Evolutionary conservation across 2,797 vertebrate genomes (phyloP).

Genomic region (Sebastes itinus): DNA sequence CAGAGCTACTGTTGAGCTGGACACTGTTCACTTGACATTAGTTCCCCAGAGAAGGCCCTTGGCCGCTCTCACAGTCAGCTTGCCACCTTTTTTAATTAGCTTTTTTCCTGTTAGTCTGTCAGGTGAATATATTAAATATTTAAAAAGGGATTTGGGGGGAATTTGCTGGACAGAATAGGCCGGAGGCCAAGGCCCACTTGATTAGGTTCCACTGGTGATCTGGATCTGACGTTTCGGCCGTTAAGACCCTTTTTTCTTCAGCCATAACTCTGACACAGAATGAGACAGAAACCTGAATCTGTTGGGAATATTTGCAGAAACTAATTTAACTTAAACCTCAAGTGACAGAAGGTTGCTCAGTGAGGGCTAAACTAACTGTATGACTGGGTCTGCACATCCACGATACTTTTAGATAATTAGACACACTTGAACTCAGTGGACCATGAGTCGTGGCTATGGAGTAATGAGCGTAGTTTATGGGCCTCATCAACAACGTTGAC

Average conservation of each 20-base stretch:
- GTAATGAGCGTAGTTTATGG: slow-evolving; percentile 39
- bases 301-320: slow-evolving; percentile 24
- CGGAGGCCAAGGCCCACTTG: slow-evolving; percentile 22
- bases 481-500: slow-evolving; percentile 47
- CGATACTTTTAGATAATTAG: slow-evolving; percentile 49
- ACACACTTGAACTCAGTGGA: slow-evolving; percentile 35
- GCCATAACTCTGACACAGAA: slow-evolving; percentile 36
- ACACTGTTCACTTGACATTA: slow-evolving; percentile 19
- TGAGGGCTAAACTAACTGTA: slow-evolving; percentile 9
- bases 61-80: slow-evolving; percentile 40
- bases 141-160: slow-evolving; percentile 49
- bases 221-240: slow-evolving; percentile 17
- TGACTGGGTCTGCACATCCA: neutral
- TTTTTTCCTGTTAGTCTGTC: slow-evolving; percentile 43
- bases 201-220: slow-evolving; percentile 44
- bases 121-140: slow-evolving; percentile 63
- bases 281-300: slow-evolving; percentile 25
- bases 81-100: slow-evolving; percentile 54
- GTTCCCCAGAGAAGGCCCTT: slow-evolving; percentile 8
- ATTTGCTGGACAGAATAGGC: slow-evolving; percentile 48
- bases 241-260: slow-evolving; percentile 33
- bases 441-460: slow-evolving; percentile 16
- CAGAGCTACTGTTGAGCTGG: slow-evolving; percentile 21
- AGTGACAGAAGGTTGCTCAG: slow-evolving; percentile 5
- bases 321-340: slow-evolving; percentile 22